A percentile compares a stretch with the other conserved stretches of the same genome.
Evolutionary conservation across 1,140 invertebrate genomes (phyloP).

Genomic region (Heliconius congener): DNA sequence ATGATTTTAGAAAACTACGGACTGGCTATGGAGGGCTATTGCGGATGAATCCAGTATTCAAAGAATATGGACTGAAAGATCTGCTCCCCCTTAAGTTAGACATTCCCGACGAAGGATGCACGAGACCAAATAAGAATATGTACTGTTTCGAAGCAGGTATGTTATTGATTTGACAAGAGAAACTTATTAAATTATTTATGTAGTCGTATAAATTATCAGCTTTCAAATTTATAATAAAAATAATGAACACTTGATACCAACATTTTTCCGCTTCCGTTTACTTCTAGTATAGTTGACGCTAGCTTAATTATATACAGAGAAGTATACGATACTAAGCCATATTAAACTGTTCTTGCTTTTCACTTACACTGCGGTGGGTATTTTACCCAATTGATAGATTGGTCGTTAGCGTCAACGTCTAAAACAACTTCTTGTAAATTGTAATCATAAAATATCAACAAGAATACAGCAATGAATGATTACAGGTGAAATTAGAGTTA

Average conservation of each 20-base stretch:
- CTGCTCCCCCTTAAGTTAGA: slow-evolving; percentile 93
- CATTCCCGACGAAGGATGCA: slow-evolving; percentile 96
- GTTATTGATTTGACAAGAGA: slow-evolving; percentile 17
- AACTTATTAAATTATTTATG: neutral
- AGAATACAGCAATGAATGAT: neutral
- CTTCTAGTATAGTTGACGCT: too few species aligned
- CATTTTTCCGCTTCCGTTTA: too few species aligned
- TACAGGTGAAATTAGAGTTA: slow-evolving; percentile 94
- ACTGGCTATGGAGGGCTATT: slow-evolving; percentile 89
- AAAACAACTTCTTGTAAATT: neutral
- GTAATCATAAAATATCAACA: neutral
- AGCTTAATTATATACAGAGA: too few species aligned
- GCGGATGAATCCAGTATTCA: slow-evolving; percentile 94
- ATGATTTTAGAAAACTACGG: slow-evolving; percentile 85
- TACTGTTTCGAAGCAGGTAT: slow-evolving; percentile 95
- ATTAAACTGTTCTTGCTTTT: too few species aligned
- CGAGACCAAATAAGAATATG: slow-evolving; percentile 91
- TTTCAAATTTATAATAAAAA: too few species aligned
- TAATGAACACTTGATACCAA: too few species aligned
- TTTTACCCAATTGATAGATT: too few species aligned
- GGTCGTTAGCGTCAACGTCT: too few species aligned
- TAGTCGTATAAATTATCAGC: too few species aligned
- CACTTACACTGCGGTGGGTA: too few species aligned
- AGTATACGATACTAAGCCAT: too few species aligned
- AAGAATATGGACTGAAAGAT: slow-evolving; percentile 93